A percentile compares a stretch with the other conserved stretches of the same genome.
Evolutionary conservation across 1,140 invertebrate species (phyloP).

Genomic region (Anastatus disparis): DNA sequence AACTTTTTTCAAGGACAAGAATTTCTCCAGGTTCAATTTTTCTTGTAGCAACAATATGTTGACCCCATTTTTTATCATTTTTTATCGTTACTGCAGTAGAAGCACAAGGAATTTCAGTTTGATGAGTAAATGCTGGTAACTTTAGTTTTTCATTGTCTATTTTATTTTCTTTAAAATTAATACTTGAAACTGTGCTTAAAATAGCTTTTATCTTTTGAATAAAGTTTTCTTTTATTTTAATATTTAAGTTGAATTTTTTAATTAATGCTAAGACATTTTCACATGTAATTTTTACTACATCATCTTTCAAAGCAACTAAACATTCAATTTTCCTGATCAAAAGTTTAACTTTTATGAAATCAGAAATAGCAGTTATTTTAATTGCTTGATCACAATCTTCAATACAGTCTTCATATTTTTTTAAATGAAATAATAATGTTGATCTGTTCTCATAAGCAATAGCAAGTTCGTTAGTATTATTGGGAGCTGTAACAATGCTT

Average conservation of each 20-base stretch:
- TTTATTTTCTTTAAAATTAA: neutral
- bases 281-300: too few relatives aligned
- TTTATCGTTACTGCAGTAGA: neutral
- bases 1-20: neutral
- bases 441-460: constrained; percentile 78
- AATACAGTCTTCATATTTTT: constrained; percentile 72
- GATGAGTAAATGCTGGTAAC: neutral
- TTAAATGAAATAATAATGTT: constrained; percentile 73
- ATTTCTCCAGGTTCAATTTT: constrained; percentile 6
- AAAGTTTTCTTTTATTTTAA: neutral
- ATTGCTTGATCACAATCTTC: constrained; percentile 59
- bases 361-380: neutral
- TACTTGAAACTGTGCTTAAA: neutral
- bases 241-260: neutral
- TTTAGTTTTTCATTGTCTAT: neutral
- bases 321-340: constrained; percentile 39
- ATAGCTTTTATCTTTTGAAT: neutral
- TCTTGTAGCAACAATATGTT: constrained; percentile 3
- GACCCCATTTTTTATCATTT: constrained; percentile 1
- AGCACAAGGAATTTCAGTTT: neutral
- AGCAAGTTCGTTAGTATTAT: constrained; percentile 69
- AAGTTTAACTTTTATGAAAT: constrained; percentile 44
- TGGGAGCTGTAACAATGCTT: constrained; percentile 70
- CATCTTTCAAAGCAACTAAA: neutral
- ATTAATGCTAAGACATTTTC: neutral